A percentile compares a stretch with the other conserved stretches of the same genome.
These are phyloP conservation scores for Hypena proboscidalis DNA, from an alignment of 2,888 invertebrate species.

Conservation along the genomic window DNA sequence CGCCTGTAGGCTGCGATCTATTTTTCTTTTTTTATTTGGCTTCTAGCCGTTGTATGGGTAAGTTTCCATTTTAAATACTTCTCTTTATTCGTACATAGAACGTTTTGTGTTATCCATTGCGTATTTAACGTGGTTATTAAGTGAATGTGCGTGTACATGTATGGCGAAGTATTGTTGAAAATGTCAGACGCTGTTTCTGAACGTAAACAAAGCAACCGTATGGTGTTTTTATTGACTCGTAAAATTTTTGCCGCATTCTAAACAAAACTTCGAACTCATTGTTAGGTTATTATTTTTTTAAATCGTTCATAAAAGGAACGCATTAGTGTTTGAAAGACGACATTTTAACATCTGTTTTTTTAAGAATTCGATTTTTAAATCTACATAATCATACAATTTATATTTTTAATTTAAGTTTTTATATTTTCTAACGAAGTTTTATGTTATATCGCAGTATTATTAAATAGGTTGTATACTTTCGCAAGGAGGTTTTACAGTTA, in stretches of 20 bases:
- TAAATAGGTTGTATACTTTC: constrained; percentile 6
- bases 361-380: too few species aligned
- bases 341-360: too few species aligned
- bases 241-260: not conserved
- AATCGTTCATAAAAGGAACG: not conserved
- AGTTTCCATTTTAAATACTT: constrained; percentile 54
- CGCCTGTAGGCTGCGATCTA: constrained; percentile 69
- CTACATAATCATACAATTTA: too few species aligned
- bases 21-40: constrained; percentile 86
- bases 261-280: not conserved
- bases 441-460: too few species aligned
- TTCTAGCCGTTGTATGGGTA: constrained; percentile 86
- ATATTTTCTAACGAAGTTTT: too few species aligned
- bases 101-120: constrained; percentile 9
- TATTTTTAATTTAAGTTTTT: too few species aligned
- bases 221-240: constrained; percentile 20
- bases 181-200: constrained; percentile 27
- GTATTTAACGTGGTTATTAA: constrained; percentile 5
- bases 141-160: constrained; percentile 36
- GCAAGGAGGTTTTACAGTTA: constrained; percentile 1
- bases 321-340: not conserved
- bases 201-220: constrained; percentile 38
- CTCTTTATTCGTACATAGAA: constrained; percentile 6
- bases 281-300: not conserved
- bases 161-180: constrained; percentile 23